Conservation (phyloP, 2,113 vertebrate genomes). For the Coreoperca whiteheadi region DNA sequence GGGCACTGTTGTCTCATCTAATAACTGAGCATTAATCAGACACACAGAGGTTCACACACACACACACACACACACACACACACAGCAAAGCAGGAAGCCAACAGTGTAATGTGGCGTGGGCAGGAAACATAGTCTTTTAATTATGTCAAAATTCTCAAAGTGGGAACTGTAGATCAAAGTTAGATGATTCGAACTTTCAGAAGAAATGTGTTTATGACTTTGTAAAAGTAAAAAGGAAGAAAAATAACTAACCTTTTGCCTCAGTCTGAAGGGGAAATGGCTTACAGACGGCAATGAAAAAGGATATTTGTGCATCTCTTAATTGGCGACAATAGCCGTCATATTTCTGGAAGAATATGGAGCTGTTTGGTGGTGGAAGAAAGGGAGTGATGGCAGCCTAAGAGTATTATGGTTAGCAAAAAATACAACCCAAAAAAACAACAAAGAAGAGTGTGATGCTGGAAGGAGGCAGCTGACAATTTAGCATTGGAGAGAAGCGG, state of each 20-base stretch:
- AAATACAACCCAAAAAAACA: neutral
- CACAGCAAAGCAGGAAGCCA: constrained; percentile 19
- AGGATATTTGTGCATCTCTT: constrained; percentile 30
- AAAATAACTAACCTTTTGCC: too few species aligned
- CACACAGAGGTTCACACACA: neutral
- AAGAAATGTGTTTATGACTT: constrained; percentile 27
- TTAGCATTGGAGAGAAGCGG: neutral
- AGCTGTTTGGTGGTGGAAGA: constrained; percentile 9
- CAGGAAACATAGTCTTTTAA: constrained; percentile 42
- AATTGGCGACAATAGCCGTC: constrained; percentile 39
- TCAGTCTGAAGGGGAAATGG: neutral
- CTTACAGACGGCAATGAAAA: neutral
- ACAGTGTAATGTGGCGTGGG: constrained; percentile 40
- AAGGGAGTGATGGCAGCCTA: constrained; percentile 1
- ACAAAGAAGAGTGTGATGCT: constrained; percentile 7
- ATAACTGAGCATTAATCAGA: constrained; percentile 1
- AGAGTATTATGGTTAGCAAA: neutral
- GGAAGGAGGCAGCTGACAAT: constrained; percentile 37
- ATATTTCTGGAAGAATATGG: constrained; percentile 3
- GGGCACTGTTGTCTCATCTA: constrained; percentile 60
- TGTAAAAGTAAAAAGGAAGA: constrained; percentile 1
- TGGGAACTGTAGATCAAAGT: constrained; percentile 49
- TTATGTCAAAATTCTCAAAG: constrained; percentile 52
- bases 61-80: constrained; percentile 16
- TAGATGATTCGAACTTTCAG: constrained; percentile 19